These are phyloP conservation scores for Phyllopteryx taeniolatus DNA, from an alignment of 2,113 vertebrate genomes.

Conservation along the genomic window DNA sequence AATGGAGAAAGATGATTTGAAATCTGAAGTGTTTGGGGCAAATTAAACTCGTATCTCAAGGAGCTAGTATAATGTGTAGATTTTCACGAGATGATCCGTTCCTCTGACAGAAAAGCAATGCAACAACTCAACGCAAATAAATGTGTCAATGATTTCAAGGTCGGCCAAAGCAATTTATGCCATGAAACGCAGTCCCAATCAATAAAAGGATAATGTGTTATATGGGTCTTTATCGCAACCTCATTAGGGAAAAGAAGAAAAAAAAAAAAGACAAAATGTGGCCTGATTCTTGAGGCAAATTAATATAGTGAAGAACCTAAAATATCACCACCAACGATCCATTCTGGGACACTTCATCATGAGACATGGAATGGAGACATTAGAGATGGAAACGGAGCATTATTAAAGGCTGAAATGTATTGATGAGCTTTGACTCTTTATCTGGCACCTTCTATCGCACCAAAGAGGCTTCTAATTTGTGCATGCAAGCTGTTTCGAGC, in stretches of 20 bases:
- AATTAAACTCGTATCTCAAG: neutral
- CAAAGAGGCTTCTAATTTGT: neutral
- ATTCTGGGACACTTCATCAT: slow-evolving; percentile 61
- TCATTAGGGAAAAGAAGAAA: slow-evolving; percentile 62
- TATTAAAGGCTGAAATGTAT: neutral
- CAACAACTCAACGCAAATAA: slow-evolving; percentile 9
- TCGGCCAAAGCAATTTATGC: slow-evolving; percentile 29
- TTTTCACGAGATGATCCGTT: neutral
- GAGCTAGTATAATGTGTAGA: neutral
- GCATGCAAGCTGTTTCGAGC: neutral
- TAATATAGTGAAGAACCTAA: slow-evolving; percentile 60
- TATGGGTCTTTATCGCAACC: slow-evolving; percentile 60
- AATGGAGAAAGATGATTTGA: too few species aligned
- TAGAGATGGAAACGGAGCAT: neutral
- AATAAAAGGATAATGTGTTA: slow-evolving; percentile 62
- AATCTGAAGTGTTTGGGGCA: too few species aligned
- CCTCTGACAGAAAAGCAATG: neutral
- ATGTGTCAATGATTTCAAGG: slow-evolving; percentile 36
- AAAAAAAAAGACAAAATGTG: slow-evolving; percentile 56
- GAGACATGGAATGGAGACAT: slow-evolving; percentile 41
- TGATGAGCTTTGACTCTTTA: slow-evolving; percentile 1
- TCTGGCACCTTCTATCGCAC: neutral
- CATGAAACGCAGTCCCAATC: slow-evolving; percentile 42
- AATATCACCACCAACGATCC: slow-evolving; percentile 59
- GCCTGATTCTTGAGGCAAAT: slow-evolving; percentile 72